These are phyloP conservation scores for Colaptes auratus DNA, from an alignment of 2,113 vertebrate genomes.

Conservation along the genomic window DNA sequence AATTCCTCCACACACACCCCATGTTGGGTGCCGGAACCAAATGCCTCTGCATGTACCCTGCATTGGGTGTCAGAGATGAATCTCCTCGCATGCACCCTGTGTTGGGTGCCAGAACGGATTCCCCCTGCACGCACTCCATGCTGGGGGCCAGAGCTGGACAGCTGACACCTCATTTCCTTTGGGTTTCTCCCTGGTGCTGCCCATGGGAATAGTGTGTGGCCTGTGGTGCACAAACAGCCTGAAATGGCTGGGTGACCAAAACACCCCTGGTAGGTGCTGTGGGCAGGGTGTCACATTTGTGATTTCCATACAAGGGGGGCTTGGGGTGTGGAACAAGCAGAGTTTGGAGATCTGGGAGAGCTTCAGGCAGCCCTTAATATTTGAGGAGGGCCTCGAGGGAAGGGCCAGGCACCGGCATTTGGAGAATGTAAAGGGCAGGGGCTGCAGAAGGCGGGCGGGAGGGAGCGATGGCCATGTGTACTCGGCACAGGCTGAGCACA, in stretches of 20 bases:
- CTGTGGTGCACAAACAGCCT: neutral
- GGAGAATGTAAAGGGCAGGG: slow-evolving; percentile 25
- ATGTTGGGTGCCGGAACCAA: accelerated
- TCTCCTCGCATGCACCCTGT: too few species aligned
- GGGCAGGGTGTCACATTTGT: accelerated
- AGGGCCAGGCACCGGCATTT: neutral
- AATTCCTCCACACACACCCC: accelerated
- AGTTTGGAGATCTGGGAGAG: neutral
- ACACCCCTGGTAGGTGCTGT: neutral
- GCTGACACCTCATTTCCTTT: accelerated
- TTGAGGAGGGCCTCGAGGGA: neutral
- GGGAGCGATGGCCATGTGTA: neutral
- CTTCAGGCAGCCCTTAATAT: neutral
- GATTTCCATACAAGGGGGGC: neutral
- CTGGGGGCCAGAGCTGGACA: accelerated
- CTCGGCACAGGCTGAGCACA: neutral
- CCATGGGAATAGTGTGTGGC: neutral
- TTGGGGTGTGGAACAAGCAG: neutral
- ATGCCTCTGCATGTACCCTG: neutral
- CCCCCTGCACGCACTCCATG: neutral
- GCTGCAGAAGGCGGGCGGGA: neutral
- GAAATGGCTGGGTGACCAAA: neutral
- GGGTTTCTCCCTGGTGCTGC: neutral
- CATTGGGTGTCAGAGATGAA: too few species aligned
- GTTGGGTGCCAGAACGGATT: too few species aligned